phyloP scores from a whole-genome alignment of 2,888 invertebrate species.

The Melolontha melolontha region DNA sequence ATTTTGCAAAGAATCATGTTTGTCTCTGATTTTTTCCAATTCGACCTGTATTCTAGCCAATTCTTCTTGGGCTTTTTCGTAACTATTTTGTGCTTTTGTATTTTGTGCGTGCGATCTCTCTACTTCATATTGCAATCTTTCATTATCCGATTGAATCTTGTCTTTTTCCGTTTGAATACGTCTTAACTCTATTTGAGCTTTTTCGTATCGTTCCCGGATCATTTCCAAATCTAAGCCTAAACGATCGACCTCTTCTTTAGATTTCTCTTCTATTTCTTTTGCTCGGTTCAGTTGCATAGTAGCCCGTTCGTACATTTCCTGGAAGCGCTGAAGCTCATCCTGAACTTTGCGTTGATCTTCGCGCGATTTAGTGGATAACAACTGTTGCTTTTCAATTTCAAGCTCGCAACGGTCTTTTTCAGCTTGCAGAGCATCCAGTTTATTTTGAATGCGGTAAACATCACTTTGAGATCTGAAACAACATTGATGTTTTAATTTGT shows the following conservation, averaged over 20 bases:
- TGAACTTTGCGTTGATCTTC: conserved; percentile 89
- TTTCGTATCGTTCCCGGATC: conserved; percentile 89
- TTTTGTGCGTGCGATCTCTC: conserved; percentile 89
- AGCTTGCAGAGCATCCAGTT: conserved; percentile 87
- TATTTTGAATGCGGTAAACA: conserved; percentile 88
- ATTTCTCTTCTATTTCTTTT: conserved; percentile 92
- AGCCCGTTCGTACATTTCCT: conserved; percentile 90
- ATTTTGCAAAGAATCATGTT: conserved; percentile 85
- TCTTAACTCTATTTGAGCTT: conserved; percentile 86
- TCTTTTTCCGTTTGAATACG: conserved; percentile 87
- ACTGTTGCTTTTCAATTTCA: conserved; percentile 87
- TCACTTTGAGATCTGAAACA: conserved; percentile 85
- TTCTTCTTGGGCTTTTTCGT: conserved; percentile 92
- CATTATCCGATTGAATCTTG: conserved; percentile 85
- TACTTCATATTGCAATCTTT: conserved; percentile 86
- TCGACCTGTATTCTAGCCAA: conserved; percentile 87
- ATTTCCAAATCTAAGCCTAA: conserved; percentile 85
- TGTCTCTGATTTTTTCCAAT: conserved; percentile 91
- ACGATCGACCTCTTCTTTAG: conserved; percentile 85
- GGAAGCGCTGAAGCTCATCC: conserved; percentile 86
- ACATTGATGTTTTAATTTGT: conserved; percentile 10
- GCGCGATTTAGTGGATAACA: conserved; percentile 82
- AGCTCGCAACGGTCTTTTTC: conserved; percentile 88
- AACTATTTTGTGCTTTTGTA: conserved; percentile 85
- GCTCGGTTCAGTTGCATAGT: conserved; percentile 86